Evolutionary conservation across 1,140 invertebrate species (phyloP), one percentile per base, ranked within the genome.

Genomic region (Triops longicaudatus): DNA sequence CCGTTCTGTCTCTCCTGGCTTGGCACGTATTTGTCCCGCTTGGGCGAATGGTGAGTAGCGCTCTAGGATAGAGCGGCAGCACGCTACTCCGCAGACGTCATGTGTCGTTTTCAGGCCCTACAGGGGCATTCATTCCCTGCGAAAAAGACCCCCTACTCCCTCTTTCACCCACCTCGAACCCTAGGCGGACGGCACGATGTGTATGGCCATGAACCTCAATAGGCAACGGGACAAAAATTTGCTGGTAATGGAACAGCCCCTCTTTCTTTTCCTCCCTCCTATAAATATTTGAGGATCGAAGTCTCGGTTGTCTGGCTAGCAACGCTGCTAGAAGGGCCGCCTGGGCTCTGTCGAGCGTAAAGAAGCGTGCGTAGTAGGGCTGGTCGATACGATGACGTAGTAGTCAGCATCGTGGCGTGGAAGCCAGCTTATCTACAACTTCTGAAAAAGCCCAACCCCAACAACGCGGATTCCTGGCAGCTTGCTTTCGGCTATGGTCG

Each of bases 401-500:
- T 17, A 5, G 22, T 6, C 14, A 22, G 50, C 50, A 63, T 63
- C 9, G 50, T 63, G 22, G 50, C 17, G 50, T 63, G 22, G 17
- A 63, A 63, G 14, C 22, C 50, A 63, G 50, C 50, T 63, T 22
- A n/a, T 14, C 50, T 63, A 63, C 50, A n/a, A 63, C 50, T 9
- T 63, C 3, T 63, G 22, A 63, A 63, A 63, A 63, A 63, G 22
- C 17, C 50, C 50, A 17, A 63, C 14, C 50, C 50, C 10, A 22
- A 63, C 50, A 63, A 63, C 50, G 50, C 50, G n/a, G 50, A 63
- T 63, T 63, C 50, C 50, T 63, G 22, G 50, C 50, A 37, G 31
- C 31, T 37, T 37, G 31, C 31, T 37, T 37, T 37, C 31, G n/a
- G 50, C 50, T 22, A 63, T 63, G 50, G 50, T 22, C 50, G 50